Evolutionary conservation across 2,797 vertebrate genomes (phyloP).

Genomic region (Catamblyrhynchus diadema): DNA sequence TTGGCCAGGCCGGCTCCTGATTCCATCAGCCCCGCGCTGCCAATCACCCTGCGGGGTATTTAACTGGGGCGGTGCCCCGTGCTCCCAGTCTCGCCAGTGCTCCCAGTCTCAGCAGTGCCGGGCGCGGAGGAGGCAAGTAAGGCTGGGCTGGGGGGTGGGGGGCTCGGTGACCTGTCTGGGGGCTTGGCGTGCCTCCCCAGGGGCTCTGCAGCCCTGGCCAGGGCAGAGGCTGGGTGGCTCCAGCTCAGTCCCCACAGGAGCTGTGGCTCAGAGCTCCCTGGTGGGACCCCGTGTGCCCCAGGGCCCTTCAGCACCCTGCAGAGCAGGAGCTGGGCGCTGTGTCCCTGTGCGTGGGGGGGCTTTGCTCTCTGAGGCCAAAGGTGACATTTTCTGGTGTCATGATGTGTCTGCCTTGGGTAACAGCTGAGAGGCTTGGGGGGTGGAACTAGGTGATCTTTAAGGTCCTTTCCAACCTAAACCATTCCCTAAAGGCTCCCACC

Average conservation of each 20-base stretch:
- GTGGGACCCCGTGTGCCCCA: accelerated
- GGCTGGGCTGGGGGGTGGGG: background rate
- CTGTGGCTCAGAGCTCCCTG: accelerated
- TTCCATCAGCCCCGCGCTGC: background rate
- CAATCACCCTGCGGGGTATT: background rate
- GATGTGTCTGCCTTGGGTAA: background rate
- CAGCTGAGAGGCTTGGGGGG: background rate
- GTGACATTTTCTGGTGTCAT: accelerated
- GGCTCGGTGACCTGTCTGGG: accelerated
- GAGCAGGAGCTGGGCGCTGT: background rate
- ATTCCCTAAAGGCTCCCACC: background rate
- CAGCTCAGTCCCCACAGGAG: background rate
- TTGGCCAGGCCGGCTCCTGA: background rate
- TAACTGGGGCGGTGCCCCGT: accelerated
- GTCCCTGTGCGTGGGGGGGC: background rate
- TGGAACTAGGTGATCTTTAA: background rate
- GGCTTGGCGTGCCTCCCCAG: accelerated
- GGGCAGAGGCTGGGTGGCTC: accelerated
- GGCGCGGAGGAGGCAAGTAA: background rate
- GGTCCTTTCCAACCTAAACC: background rate
- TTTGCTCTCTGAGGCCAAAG: background rate
- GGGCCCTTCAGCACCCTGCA: background rate
- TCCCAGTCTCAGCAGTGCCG: background rate
- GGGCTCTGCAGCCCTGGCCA: background rate
- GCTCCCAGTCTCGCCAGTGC: accelerated